Evolutionary conservation across 2,113 vertebrate species (phyloP).

Genomic region (Hemiscyllium ocellatum): DNA sequence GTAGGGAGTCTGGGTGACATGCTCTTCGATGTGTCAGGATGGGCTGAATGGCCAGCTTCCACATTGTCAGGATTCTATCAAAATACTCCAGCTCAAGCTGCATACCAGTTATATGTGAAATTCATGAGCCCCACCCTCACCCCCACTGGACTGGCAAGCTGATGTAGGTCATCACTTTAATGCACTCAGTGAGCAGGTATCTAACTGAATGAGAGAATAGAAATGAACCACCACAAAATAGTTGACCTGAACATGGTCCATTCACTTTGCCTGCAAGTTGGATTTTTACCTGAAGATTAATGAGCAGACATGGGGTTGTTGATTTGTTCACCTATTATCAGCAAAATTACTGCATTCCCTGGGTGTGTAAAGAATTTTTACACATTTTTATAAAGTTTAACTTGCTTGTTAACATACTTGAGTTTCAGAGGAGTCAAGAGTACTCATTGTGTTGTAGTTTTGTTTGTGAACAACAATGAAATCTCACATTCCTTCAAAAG

Average conservation of each 20-base stretch:
- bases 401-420: neutral
- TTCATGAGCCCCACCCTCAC: no score
- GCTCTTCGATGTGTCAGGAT: no score
- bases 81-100: no score
- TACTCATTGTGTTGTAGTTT: neutral
- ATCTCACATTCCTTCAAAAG: neutral
- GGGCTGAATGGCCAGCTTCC: no score
- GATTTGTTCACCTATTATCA: neutral
- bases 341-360: neutral
- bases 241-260: neutral
- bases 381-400: neutral
- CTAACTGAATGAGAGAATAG: neutral
- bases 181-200: neutral
- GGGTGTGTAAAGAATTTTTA: neutral
- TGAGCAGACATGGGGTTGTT: neutral
- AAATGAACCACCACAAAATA: neutral
- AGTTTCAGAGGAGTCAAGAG: neutral
- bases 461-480: neutral
- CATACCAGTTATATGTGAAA: no score
- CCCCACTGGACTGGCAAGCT: neutral
- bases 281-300: neutral
- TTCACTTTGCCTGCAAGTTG: neutral
- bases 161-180: neutral
- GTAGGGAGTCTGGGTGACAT: no score
- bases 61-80: no score